Conservation (phyloP, 2,113 vertebrate species). For the Nycticryphes semicollaris region DNA sequence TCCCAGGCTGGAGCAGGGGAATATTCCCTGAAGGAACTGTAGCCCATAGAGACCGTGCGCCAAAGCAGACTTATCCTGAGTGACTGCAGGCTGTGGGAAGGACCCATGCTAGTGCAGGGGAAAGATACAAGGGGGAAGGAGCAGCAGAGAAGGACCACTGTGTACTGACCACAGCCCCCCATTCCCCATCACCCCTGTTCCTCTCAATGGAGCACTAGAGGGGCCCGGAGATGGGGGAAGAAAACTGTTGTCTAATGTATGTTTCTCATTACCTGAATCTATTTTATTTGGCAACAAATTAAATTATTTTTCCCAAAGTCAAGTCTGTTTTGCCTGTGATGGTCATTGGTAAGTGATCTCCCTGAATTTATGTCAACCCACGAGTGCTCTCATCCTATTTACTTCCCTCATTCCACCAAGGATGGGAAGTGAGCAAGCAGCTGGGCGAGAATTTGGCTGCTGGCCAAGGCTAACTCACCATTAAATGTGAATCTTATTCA, state of each 20-base stretch:
- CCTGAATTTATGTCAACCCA: background rate
- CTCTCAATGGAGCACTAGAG: background rate
- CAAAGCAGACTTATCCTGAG: background rate
- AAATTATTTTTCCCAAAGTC: background rate
- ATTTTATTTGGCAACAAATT: background rate
- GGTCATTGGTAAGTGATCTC: background rate
- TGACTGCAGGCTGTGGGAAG: fast-evolving
- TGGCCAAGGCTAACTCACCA: background rate
- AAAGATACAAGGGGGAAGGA: background rate
- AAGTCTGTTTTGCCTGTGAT: background rate
- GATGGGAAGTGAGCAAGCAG: background rate
- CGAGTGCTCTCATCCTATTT: background rate
- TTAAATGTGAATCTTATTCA: background rate
- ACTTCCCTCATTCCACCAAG: background rate
- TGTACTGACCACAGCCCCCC: background rate
- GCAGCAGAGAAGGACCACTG: background rate
- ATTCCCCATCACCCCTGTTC: background rate
- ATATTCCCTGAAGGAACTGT: background rate
- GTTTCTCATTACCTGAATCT: background rate
- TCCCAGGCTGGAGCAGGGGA: background rate
- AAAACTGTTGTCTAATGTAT: background rate
- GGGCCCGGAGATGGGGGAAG: background rate
- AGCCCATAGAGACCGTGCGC: background rate
- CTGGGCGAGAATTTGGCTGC: background rate
- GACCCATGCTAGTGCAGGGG: too few species aligned